A percentile compares a stretch with the other conserved stretches of the same genome.
Conservation (phyloP, 2,797 vertebrate genomes). For the Liasis olivaceus region DNA sequence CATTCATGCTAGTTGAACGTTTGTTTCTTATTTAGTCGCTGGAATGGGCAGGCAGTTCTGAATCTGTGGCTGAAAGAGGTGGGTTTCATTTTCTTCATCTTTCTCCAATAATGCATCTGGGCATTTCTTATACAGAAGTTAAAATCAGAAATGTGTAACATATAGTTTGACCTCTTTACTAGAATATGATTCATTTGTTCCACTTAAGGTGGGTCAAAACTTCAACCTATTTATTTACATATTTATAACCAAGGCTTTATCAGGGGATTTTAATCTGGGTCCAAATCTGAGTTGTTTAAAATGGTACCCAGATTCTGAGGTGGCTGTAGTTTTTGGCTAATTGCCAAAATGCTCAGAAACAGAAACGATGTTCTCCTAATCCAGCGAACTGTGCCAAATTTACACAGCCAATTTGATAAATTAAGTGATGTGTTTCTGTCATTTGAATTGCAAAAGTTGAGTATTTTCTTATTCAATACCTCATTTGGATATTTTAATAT, state of each 20-base stretch:
- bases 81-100: background rate
- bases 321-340: background rate
- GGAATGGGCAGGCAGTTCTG: background rate
- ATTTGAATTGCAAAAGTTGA: slow-evolving; percentile 18
- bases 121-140: background rate
- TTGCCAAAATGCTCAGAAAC: background rate
- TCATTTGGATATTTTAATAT: background rate
- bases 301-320: background rate
- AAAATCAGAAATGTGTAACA: background rate
- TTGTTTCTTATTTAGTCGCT: background rate
- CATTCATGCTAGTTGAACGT: background rate
- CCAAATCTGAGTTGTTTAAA: background rate
- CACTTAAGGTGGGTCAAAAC: background rate
- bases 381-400: background rate
- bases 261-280: background rate
- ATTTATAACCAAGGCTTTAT: background rate
- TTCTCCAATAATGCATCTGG: background rate
- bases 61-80: background rate
- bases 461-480: background rate
- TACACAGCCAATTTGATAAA: slow-evolving; percentile 2
- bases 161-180: background rate
- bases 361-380: background rate
- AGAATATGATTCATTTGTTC: background rate
- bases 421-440: background rate
- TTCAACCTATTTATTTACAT: background rate